Base-by-base conservation (phyloP, 2,797 vertebrate species). In the Aselliscus stoliczkanus region DNA sequence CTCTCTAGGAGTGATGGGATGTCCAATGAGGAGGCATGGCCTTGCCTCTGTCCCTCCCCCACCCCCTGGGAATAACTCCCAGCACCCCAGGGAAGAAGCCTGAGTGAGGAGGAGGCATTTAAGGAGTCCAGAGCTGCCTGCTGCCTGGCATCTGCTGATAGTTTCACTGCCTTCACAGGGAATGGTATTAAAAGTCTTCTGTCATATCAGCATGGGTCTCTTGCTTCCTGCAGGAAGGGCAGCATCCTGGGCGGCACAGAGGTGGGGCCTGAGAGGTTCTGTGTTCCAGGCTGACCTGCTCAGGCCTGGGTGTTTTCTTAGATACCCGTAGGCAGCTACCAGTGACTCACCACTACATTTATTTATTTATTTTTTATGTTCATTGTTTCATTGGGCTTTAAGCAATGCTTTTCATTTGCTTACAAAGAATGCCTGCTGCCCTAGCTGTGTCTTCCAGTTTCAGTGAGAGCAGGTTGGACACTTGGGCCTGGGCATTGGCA, bases 81-180 rank as follows among this genome's bases (percentile, higher is more conserved):
- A 9, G 70, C 4, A 25, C 29, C n/a, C 34, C 25, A 52, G 39
- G 34, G 50, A 92, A n/a, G 25, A n/a, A 25, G 47, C 52, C 29
- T 21, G 37, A 18, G 39, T 44, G 88, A 76, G 39, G 88, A 67
- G 39, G 64, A 87, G 70, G 67, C 58, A 17, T 92, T 92, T 27
- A 29, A 62, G 1, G 0, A 14, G 80, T 52, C 65, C 37, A 9
- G 88, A 7, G 29, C 76, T 37, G 83, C 83, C 4, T 25, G 86
- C 83, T 2, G 92, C 90, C 97, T 97, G 97, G 95, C 86, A 54
- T 62, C 90, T 89, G 75, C 96, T 98, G 96, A 98, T 98, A 98
- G 96, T 95, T 80, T 80, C 56, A 31, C 44, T 64, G 94, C 80
- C 92, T 93, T 95, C 90, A 52, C 85, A 69, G 82, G 86, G 92